Conservation (phyloP, 92 coral and sea anemone genomes). For the Diadumene lineata region DNA sequence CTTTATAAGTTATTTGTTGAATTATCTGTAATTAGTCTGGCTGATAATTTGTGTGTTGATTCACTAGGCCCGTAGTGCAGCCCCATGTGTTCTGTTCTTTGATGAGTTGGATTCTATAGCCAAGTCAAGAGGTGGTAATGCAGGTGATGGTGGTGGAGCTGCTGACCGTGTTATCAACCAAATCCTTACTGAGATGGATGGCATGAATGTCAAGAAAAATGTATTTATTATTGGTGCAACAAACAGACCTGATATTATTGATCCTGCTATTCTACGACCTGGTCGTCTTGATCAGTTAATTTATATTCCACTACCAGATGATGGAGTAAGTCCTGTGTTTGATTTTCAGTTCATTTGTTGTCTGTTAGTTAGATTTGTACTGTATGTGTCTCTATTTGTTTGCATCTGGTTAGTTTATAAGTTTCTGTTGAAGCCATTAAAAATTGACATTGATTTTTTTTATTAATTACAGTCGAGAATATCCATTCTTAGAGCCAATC, state of each 20-base stretch:
- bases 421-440: too few species aligned
- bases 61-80: slow-evolving; percentile 95
- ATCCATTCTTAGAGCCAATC: slow-evolving; percentile 80
- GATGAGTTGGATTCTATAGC: slow-evolving; percentile 99
- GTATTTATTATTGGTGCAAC: slow-evolving; percentile 99
- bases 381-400: background rate
- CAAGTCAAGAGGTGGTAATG: slow-evolving; percentile 98
- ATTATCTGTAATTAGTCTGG: background rate
- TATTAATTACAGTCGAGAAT: slow-evolving; percentile 78
- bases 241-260: slow-evolving; percentile 99
- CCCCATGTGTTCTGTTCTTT: slow-evolving; percentile 99
- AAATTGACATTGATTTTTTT: too few species aligned
- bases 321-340: slow-evolving; percentile 57
- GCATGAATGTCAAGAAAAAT: slow-evolving; percentile 99
- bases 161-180: slow-evolving; percentile 99
- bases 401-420: too few species aligned
- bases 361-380: background rate
- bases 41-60: background rate
- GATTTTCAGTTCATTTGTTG: background rate
- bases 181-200: slow-evolving; percentile 98
- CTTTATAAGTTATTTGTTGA: too few species aligned
- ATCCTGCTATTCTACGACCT: slow-evolving; percentile 96
- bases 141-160: slow-evolving; percentile 99
- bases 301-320: slow-evolving; percentile 98
- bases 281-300: slow-evolving; percentile 99